These are phyloP conservation scores for Tragelaphus eurycerus DNA, from an alignment of 2,797 vertebrate genomes.

Conservation along the genomic window DNA sequence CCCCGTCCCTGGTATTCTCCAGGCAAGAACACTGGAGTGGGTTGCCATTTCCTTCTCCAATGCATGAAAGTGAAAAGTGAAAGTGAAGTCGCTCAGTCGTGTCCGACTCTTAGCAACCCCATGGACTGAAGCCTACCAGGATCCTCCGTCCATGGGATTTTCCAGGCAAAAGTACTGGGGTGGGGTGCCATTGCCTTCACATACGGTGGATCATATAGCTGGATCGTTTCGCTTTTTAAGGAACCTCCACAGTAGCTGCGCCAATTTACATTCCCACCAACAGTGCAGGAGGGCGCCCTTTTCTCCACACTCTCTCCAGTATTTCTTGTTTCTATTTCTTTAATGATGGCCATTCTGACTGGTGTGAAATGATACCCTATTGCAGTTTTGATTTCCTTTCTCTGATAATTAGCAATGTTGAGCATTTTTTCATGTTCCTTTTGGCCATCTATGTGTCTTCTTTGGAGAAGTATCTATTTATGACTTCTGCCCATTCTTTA, in stretches of 20 bases:
- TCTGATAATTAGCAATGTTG: not conserved
- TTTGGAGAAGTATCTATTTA: not conserved
- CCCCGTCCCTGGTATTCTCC: too few relatives aligned
- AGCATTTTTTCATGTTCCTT: not conserved
- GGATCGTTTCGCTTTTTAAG: not conserved
- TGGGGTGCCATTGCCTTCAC: too few relatives aligned
- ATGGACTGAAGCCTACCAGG: too few relatives aligned
- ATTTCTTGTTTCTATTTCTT: not conserved
- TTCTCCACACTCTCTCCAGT: not conserved
- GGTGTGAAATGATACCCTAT: not conserved
- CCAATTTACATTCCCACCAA: not conserved
- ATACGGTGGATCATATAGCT: not conserved
- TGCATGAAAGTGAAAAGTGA: too few relatives aligned
- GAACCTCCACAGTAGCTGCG: not conserved
- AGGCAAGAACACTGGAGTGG: too few relatives aligned
- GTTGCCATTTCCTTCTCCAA: too few relatives aligned
- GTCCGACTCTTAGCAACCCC: too few relatives aligned
- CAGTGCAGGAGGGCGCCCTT: not conserved
- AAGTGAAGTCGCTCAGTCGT: too few relatives aligned
- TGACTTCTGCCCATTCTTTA: not conserved
- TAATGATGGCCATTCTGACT: not conserved
- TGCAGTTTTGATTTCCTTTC: not conserved
- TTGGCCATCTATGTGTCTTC: not conserved
- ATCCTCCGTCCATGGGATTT: too few relatives aligned
- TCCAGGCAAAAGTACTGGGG: too few relatives aligned